Evolutionary conservation across 1,140 invertebrate genomes (phyloP).

Genomic region (Drosophila obscura): DNA sequence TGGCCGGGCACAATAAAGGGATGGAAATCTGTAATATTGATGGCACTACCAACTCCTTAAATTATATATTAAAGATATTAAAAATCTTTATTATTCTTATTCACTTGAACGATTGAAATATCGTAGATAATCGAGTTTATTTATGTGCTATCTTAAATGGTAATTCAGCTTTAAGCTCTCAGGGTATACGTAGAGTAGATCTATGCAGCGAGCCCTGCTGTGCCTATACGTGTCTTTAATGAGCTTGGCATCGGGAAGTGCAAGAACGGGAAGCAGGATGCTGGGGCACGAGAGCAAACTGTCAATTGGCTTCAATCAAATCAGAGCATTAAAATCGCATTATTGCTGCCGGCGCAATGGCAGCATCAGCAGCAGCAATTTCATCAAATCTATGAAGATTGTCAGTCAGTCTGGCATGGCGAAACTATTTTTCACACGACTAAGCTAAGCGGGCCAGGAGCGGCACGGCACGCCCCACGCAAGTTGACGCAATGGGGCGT

Average conservation of each 20-base stretch:
- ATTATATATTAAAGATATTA: too few species aligned
- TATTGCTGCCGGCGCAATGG: conserved; percentile 40
- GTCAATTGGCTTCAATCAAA: conserved; percentile 74
- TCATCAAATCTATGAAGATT: conserved; percentile 41
- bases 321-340: conserved; percentile 72
- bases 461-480: too few species aligned
- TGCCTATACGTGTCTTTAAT: too few species aligned
- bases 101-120: too few species aligned
- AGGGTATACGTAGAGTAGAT: too few species aligned
- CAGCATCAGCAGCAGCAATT: conserved; percentile 15
- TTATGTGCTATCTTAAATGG: too few species aligned
- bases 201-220: too few species aligned
- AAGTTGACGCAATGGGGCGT: conserved; percentile 46
- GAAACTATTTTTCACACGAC: conserved; percentile 68
- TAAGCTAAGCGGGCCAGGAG: conserved; percentile 19
- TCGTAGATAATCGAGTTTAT: too few species aligned
- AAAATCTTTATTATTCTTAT: too few species aligned
- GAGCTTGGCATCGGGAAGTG: too few species aligned
- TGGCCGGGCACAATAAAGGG: neutral
- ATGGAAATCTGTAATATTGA: neutral
- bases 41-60: too few species aligned
- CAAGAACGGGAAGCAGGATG: conserved; percentile 28
- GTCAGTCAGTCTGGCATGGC: conserved; percentile 47
- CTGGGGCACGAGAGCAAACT: conserved; percentile 41
- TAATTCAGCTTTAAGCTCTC: too few species aligned